Conservation (phyloP, 2,113 vertebrate genomes). For the Colossoma macropomum region DNA sequence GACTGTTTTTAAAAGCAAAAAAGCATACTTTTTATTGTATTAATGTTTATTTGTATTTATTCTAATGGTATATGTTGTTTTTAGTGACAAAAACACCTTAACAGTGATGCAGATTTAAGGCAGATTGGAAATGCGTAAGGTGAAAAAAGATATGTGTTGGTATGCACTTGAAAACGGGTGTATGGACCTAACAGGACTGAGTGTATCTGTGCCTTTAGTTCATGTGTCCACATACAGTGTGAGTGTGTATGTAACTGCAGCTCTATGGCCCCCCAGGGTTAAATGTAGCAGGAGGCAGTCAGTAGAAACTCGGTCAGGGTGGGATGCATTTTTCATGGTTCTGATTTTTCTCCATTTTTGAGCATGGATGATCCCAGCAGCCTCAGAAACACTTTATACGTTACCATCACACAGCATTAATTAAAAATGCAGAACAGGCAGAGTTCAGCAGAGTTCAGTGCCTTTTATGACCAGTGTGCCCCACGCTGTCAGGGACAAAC, state of each 20-base stretch:
- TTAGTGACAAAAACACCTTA: too few relatives aligned
- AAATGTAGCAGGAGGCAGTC: neutral
- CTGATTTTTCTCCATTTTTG: conserved; percentile 46
- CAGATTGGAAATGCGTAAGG: too few relatives aligned
- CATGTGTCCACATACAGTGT: neutral
- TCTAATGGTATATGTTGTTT: too few relatives aligned
- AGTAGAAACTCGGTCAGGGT: conserved; percentile 50
- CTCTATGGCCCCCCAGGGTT: conserved; percentile 7
- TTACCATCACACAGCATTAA: conserved; percentile 63
- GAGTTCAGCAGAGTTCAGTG: conserved; percentile 60
- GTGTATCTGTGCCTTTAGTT: neutral
- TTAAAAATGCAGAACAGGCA: conserved; percentile 69
- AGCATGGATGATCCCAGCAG: conserved; percentile 17
- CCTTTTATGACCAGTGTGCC: conserved; percentile 40
- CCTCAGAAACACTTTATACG: conserved; percentile 57
- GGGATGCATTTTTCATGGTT: conserved; percentile 63
- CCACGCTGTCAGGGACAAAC: neutral
- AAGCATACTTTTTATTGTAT: too few relatives aligned
- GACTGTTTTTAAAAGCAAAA: too few relatives aligned
- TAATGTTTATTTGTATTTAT: too few relatives aligned
- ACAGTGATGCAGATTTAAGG: too few relatives aligned
- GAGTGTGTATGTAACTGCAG: conserved; percentile 31
- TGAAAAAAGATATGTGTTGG: too few relatives aligned
- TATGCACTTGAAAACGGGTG: too few relatives aligned
- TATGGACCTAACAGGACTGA: too few relatives aligned